Conservation (phyloP, 2,797 vertebrate genomes). For the Lithobates pipiens region DNA sequence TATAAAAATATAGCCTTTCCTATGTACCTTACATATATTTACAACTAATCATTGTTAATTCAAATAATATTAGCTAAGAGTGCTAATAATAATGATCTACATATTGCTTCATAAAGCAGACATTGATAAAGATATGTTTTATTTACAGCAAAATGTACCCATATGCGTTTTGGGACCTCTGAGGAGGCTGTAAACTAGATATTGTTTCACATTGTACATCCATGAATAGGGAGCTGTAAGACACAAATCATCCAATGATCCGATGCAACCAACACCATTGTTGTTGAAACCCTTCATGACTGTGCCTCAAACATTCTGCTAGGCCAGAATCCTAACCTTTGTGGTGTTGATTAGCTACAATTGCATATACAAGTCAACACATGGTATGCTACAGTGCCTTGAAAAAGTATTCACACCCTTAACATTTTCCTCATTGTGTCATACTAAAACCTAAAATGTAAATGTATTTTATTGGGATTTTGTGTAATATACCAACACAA, state of each 20-base stretch:
- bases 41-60: neutral
- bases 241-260: neutral
- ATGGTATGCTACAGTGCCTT: no score
- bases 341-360: constrained; percentile 26
- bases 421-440: no score
- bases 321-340: neutral
- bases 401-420: no score
- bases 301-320: neutral
- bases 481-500: no score
- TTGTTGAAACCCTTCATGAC: neutral
- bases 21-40: neutral
- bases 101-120: neutral
- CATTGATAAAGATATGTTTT: neutral
- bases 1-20: neutral
- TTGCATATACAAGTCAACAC: constrained; percentile 16
- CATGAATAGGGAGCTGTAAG: neutral
- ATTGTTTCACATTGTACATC: neutral
- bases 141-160: neutral
- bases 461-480: no score
- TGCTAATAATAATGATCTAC: neutral
- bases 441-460: no score
- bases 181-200: neutral
- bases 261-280: neutral
- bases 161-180: neutral
- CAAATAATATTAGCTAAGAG: neutral